Base-by-base conservation (phyloP, 1,140 invertebrate species). In the Lucilia sericata region DNA sequence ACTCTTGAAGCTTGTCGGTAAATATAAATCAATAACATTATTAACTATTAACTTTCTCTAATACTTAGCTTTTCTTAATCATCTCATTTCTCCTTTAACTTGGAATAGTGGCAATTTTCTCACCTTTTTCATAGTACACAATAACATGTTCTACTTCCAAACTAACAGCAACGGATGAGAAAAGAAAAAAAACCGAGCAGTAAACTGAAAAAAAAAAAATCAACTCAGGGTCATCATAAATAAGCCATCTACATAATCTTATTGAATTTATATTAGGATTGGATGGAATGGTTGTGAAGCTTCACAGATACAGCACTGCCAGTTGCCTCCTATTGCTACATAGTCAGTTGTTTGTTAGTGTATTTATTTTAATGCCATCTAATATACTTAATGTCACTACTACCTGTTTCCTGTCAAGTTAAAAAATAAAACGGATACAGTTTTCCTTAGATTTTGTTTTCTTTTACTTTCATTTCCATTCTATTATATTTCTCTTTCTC, bases 311-410 rank as follows among this genome's bases (percentile, higher is more conserved):
- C 19, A 17, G n/a, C 19, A n/a, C n/a, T n/a, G n/a, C n/a, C n/a
- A n/a, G 25, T 30, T 70, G 65, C 5, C 1, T 70, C 1, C 9
- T 25, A 9, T 60, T 21, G 2, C n/a, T 70, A n/a, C 14, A 17
- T 12, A n/a, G 8, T 10, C n/a, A 21, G 76, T 80, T 19, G n/a
- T 47, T 47, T 51, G 42, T 49, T 80, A 10, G 42, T 80, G 5
- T 80, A 5, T 30, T 21, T 51, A 13, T 80, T 80, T 42, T 80
- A 51, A 80, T 80, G 47, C 47, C 76, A 80, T 21, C 76, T 80
- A 80, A 80, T 80, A 80, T 80, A 80, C 76, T 80, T 80, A 80
- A n/a, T 80, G 76, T 80, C 76, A 80, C 76, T 80, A 80, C 76
- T 80, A 80, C 76, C 76, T 49, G 42, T 80, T 80, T 80, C 76